Conservation (phyloP, 2,113 vertebrate species). For the Pica pica region DNA sequence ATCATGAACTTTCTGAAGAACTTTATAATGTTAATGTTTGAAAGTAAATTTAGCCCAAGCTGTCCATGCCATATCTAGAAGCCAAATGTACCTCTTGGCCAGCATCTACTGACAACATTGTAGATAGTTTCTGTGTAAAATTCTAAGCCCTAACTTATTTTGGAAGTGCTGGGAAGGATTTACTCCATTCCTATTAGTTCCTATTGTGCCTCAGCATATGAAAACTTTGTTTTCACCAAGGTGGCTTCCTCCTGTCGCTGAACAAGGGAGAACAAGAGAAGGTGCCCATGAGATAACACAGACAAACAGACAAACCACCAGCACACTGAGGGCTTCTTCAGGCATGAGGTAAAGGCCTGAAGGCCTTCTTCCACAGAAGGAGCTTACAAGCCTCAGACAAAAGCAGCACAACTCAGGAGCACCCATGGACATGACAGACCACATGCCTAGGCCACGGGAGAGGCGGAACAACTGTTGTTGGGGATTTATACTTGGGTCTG, state of each 20-base stretch:
- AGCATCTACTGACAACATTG: background rate
- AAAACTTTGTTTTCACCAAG: background rate
- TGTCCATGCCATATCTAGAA: background rate
- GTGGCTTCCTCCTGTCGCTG: background rate
- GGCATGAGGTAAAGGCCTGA: background rate
- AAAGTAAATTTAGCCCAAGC: background rate
- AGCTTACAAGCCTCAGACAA: background rate
- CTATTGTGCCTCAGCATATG: background rate
- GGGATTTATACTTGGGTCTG: background rate
- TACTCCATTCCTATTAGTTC: background rate
- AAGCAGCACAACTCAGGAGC: background rate
- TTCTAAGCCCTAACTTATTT: background rate
- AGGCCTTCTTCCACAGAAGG: background rate
- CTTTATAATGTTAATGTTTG: background rate
- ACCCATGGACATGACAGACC: background rate
- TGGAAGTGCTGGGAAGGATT: background rate
- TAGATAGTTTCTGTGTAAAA: background rate
- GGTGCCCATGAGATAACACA: background rate
- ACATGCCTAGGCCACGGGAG: background rate
- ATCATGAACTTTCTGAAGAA: background rate
- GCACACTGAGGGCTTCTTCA: background rate
- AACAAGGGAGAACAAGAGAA: background rate
- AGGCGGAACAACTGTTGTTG: accelerated
- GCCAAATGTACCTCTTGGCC: background rate
- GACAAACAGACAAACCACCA: background rate